Evolutionary conservation across 2,888 invertebrate genomes (phyloP).

Genomic region (Rhopalosiphum nymphaeae): DNA sequence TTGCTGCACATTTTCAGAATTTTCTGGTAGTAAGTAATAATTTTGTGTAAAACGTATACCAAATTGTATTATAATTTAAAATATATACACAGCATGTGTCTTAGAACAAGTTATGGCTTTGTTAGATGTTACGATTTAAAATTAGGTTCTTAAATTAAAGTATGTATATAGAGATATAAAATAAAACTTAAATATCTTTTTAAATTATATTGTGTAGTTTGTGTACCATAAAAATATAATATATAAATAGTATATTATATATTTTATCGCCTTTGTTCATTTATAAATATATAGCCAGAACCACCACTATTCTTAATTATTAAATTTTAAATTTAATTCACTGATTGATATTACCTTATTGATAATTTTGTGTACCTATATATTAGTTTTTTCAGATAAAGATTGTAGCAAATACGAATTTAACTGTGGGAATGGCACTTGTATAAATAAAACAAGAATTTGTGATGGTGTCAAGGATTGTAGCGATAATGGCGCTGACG

Average conservation of each 20-base stretch:
- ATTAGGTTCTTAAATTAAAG: background rate
- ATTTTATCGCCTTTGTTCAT: background rate
- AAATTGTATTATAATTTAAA: background rate
- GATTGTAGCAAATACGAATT: constrained; percentile 51
- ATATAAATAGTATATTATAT: background rate
- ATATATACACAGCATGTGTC: background rate
- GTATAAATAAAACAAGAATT: constrained; percentile 73
- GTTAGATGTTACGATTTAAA: background rate
- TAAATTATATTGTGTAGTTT: background rate
- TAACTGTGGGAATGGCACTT: constrained; percentile 72
- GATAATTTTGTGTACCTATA: background rate
- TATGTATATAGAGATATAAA: background rate
- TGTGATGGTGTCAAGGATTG: constrained; percentile 81
- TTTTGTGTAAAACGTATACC: background rate
- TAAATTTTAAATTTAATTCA: background rate
- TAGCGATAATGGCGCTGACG: constrained; percentile 70
- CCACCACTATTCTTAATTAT: background rate
- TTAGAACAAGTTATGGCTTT: background rate
- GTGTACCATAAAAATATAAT: background rate
- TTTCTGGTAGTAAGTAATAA: constrained; percentile 7
- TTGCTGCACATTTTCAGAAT: background rate
- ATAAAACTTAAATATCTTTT: background rate
- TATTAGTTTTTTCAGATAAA: constrained; percentile 32
- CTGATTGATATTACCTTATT: background rate
- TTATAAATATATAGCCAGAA: background rate